A percentile compares a stretch with the other conserved stretches of the same genome.
These are phyloP conservation scores for Drosophila longiperda DNA, from an alignment of 2,888 invertebrate genomes.

Conservation along the genomic window DNA sequence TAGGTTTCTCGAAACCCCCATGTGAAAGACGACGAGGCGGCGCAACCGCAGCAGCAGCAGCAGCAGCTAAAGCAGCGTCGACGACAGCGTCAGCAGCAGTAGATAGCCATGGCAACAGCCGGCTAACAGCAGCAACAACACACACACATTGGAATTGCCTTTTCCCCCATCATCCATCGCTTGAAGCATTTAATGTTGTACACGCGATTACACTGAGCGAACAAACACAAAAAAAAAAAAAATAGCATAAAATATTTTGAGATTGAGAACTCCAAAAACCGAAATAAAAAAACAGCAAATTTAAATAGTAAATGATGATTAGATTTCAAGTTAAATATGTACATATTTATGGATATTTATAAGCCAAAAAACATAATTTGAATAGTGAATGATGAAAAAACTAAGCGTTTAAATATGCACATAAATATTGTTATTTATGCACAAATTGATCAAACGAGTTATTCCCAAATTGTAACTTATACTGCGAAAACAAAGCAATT, in stretches of 20 bases:
- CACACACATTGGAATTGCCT: conserved; percentile 37
- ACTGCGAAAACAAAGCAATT: not conserved
- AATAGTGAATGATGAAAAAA: not conserved
- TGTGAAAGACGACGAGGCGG: conserved; percentile 64
- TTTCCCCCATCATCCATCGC: conserved; percentile 58
- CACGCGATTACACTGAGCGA: conserved; percentile 68
- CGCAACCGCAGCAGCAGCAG: conserved; percentile 39
- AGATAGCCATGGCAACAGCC: conserved; percentile 39
- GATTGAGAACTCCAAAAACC: not conserved
- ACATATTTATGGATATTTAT: not conserved
- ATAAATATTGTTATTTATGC: not conserved
- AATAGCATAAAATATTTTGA: not conserved
- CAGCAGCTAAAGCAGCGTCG: conserved; percentile 11
- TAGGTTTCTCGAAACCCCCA: conserved; percentile 83
- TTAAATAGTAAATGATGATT: not conserved
- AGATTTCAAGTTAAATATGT: not conserved
- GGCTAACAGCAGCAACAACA: conserved; percentile 51
- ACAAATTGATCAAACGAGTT: not conserved
- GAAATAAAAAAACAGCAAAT: not conserved
- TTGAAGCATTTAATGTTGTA: conserved; percentile 51
- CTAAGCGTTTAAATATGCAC: not conserved
- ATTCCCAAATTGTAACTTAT: not conserved
- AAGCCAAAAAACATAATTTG: not conserved
- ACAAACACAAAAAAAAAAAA: not conserved
- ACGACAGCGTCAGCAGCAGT: conserved; percentile 19